Conservation (phyloP, 2,888 invertebrate species). For the Drosophila demipolita region DNA sequence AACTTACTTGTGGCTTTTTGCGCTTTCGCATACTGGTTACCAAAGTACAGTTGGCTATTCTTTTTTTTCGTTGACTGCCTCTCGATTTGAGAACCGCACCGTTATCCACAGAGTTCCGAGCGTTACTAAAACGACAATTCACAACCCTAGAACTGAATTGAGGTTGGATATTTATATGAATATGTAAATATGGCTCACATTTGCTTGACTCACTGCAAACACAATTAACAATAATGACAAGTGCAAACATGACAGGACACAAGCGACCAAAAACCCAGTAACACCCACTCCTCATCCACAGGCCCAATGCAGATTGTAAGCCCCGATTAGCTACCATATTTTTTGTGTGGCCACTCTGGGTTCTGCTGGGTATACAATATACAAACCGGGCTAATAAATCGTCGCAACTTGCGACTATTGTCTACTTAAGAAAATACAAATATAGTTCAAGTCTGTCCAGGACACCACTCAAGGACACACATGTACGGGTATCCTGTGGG, state of each 20-base stretch:
- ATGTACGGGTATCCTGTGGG: constrained; percentile 35
- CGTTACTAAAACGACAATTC: constrained; percentile 56
- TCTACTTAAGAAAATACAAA: constrained; percentile 66
- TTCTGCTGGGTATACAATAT: neutral
- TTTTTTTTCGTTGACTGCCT: neutral
- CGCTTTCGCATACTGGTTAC: constrained; percentile 64
- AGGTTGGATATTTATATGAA: constrained; percentile 12
- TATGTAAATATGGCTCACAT: constrained; percentile 64
- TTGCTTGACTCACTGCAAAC: constrained; percentile 64
- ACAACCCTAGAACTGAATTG: constrained; percentile 6
- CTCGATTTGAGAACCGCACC: constrained; percentile 40
- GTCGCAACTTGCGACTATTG: constrained; percentile 12
- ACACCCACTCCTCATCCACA: neutral
- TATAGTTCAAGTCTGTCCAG: constrained; percentile 49
- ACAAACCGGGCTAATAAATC: constrained; percentile 52
- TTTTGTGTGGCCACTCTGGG: constrained; percentile 5
- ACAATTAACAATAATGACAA: constrained; percentile 79
- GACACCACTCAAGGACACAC: constrained; percentile 52
- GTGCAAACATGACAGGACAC: constrained; percentile 69
- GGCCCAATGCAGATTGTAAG: constrained; percentile 56
- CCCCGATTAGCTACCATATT: constrained; percentile 49
- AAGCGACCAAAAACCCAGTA: constrained; percentile 8
- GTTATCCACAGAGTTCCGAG: constrained; percentile 38
- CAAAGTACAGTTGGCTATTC: constrained; percentile 16
- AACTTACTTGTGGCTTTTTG: constrained; percentile 33